These are phyloP conservation scores for Drosophila busckii DNA, from an alignment of 1,140 invertebrate species.

Conservation along the genomic window DNA sequence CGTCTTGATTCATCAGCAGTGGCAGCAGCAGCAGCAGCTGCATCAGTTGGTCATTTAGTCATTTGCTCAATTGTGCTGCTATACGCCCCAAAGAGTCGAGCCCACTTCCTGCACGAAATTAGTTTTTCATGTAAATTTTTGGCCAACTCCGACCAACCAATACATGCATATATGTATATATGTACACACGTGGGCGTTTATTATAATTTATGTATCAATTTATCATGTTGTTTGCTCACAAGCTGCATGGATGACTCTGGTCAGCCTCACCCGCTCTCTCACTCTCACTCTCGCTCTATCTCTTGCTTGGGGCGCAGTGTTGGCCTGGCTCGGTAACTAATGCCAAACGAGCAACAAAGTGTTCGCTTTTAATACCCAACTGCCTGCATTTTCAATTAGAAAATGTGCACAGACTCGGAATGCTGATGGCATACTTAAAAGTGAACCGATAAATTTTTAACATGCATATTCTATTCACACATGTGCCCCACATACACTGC, in stretches of 20 bases:
- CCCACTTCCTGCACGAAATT: constrained; percentile 5
- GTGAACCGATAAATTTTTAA: constrained; percentile 55
- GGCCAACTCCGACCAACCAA: too few relatives aligned
- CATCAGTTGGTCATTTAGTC: constrained; percentile 30
- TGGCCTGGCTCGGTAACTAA: constrained; percentile 47
- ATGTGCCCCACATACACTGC: not conserved
- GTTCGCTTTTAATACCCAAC: constrained; percentile 54
- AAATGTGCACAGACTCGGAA: constrained; percentile 47
- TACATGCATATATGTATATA: not conserved
- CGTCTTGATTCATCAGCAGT: constrained; percentile 14
- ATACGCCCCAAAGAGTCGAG: constrained; percentile 2
- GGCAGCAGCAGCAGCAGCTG: constrained; percentile 21
- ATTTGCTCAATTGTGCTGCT: not conserved
- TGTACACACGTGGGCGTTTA: constrained; percentile 47
- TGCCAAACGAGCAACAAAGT: constrained; percentile 47
- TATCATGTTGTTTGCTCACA: constrained; percentile 45
- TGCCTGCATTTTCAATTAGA: constrained; percentile 65
- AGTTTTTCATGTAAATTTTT: too few relatives aligned
- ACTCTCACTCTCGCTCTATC: not conserved
- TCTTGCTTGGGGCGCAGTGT: too few relatives aligned
- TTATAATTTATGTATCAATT: constrained; percentile 76
- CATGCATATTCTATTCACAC: constrained; percentile 25
- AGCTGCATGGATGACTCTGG: constrained; percentile 13
- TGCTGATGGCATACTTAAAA: constrained; percentile 26
- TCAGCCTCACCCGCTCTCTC: not conserved